Conservation (phyloP, 1,140 invertebrate genomes). For the Drosophila ananassae region DNA sequence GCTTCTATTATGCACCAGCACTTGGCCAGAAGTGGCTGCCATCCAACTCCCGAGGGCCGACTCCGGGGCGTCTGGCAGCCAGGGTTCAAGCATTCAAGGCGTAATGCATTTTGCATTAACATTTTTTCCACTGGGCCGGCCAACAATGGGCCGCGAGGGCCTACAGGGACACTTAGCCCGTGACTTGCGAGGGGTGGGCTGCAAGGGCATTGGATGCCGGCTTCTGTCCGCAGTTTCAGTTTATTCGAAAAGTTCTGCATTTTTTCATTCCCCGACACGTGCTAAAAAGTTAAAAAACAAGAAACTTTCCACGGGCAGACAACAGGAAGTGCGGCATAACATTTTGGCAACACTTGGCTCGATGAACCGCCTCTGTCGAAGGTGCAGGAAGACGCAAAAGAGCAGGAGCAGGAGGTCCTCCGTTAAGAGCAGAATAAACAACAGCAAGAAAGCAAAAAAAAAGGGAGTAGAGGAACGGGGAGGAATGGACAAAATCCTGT, state of each 20-base stretch:
- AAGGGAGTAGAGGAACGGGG: background rate
- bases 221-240: slow-evolving; percentile 33
- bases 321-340: slow-evolving; percentile 76
- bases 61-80: slow-evolving; percentile 31
- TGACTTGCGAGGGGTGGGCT: slow-evolving; percentile 2
- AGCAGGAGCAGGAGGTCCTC: slow-evolving; percentile 3
- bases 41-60: background rate
- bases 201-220: slow-evolving; percentile 42
- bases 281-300: slow-evolving; percentile 63
- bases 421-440: slow-evolving; percentile 43
- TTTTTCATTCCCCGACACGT: slow-evolving; percentile 65
- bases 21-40: slow-evolving; percentile 43
- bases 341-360: slow-evolving; percentile 75
- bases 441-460: slow-evolving; percentile 31
- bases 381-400: slow-evolving; percentile 11
- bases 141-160: slow-evolving; percentile 40
- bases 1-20: slow-evolving; percentile 46
- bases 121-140: slow-evolving; percentile 45
- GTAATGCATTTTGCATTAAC: slow-evolving; percentile 81
- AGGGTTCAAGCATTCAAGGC: slow-evolving; percentile 63
- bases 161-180: slow-evolving; percentile 55
- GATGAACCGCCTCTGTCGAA: slow-evolving; percentile 35
- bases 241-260: slow-evolving; percentile 37
- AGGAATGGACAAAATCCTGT: background rate
- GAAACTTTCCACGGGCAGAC: slow-evolving; percentile 55